These are phyloP conservation scores for Ophthalmolycus amberensis DNA, from an alignment of 2,113 vertebrate species.

Conservation along the genomic window DNA sequence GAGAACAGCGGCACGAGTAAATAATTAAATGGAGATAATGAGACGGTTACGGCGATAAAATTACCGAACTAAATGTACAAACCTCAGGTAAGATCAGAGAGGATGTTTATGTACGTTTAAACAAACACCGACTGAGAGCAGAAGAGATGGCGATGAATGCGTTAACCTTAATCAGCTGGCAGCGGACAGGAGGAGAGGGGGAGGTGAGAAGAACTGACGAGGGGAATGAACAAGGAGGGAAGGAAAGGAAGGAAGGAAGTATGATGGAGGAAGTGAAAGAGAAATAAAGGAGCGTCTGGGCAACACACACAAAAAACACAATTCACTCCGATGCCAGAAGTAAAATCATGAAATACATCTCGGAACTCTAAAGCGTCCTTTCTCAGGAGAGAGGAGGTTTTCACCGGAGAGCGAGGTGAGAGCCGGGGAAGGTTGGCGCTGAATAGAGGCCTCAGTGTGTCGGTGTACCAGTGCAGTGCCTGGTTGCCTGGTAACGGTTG, in stretches of 20 bases:
- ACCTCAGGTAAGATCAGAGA: neutral
- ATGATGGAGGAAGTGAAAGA: neutral
- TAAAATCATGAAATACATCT: neutral
- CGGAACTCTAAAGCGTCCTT: neutral
- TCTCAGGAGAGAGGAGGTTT: slow-evolving; percentile 9
- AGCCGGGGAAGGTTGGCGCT: slow-evolving; percentile 15
- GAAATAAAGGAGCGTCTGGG: neutral
- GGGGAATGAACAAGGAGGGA: neutral
- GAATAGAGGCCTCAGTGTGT: slow-evolving; percentile 58
- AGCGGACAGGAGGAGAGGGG: slow-evolving; percentile 30
- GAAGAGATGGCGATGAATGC: slow-evolving; percentile 24
- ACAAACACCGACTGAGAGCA: neutral
- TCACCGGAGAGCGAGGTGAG: slow-evolving; percentile 3
- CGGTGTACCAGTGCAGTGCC: slow-evolving; percentile 48
- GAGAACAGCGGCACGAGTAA: slow-evolving; percentile 11
- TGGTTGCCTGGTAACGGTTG: slow-evolving; percentile 73
- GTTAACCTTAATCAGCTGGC: slow-evolving; percentile 47
- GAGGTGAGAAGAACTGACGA: slow-evolving; percentile 15
- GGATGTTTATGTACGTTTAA: neutral
- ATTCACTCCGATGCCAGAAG: neutral
- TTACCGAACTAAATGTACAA: neutral
- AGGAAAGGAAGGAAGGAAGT: neutral
- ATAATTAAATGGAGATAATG: slow-evolving; percentile 40
- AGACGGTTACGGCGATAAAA: neutral
- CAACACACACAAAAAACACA: neutral